phyloP scores from a whole-genome alignment of 2,113 vertebrate genomes.

The Eurystomus gularis region DNA sequence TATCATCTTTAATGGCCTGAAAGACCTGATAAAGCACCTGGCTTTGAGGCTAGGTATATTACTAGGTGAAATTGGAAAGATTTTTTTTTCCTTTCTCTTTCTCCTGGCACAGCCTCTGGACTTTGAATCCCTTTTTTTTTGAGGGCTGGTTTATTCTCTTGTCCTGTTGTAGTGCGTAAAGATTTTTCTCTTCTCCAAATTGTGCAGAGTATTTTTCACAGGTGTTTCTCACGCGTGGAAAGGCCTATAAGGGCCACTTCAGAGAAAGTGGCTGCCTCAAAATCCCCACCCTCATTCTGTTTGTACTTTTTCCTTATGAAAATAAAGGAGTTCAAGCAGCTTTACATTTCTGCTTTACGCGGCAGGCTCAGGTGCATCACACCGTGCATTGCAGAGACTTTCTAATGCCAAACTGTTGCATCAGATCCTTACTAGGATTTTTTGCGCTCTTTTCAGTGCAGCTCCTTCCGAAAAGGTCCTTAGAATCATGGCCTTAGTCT shows the following conservation, averaged over 20 bases:
- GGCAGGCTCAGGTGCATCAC: background rate
- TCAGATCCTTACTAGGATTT: background rate
- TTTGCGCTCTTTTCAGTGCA: background rate
- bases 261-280: background rate
- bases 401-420: background rate
- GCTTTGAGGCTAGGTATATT: background rate
- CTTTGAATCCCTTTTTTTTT: background rate
- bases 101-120: background rate
- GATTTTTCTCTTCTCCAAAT: background rate
- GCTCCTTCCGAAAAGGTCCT: background rate
- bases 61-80: background rate
- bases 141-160: background rate
- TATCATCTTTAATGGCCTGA: background rate
- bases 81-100: background rate
- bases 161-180: background rate
- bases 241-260: background rate
- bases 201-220: background rate
- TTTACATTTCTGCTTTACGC: background rate
- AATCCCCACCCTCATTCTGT: background rate
- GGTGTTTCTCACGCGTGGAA: background rate
- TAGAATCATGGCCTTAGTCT: background rate
- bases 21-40: background rate
- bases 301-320: background rate
- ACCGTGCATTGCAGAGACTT: background rate
- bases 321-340: background rate